phyloP scores from a whole-genome alignment of 2,113 vertebrate genomes.

The Sturnus vulgaris region DNA sequence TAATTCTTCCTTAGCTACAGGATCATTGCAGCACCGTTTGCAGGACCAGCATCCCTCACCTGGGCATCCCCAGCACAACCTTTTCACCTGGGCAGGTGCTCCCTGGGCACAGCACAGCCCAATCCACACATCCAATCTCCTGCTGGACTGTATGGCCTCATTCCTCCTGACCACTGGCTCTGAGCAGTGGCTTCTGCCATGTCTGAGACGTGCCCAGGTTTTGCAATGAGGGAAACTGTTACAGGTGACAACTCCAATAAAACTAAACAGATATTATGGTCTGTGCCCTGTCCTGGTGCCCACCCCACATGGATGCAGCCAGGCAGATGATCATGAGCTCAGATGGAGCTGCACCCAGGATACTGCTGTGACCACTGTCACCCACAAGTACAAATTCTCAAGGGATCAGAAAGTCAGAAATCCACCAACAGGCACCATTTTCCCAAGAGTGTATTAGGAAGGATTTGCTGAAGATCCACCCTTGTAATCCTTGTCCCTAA shows the following conservation, averaged over 20 bases:
- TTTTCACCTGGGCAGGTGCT: not conserved
- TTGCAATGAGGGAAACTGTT: not conserved
- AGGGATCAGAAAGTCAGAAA: not conserved
- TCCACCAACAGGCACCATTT: not conserved
- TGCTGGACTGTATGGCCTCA: accelerated
- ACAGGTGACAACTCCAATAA: not conserved
- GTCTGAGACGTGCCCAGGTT: not conserved
- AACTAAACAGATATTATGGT: not conserved
- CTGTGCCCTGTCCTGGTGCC: not conserved
- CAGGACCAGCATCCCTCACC: not conserved
- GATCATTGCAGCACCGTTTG: not conserved
- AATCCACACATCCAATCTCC: not conserved
- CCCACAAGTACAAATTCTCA: not conserved
- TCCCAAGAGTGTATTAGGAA: not conserved
- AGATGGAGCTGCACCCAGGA: not conserved
- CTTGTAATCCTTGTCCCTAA: not conserved
- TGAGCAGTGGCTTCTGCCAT: not conserved
- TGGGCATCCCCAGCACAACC: not conserved
- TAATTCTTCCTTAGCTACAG: conserved; percentile 3
- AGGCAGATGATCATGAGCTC: not conserved
- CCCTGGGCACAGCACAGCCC: not conserved
- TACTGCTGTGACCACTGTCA: not conserved
- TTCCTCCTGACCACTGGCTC: accelerated
- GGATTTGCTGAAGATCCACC: not conserved
- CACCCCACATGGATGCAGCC: not conserved